Evolutionary conservation across 92 coral and sea anemone species (phyloP), one percentile per base, ranked within the genome.

Genomic region (Meandrina meandrites): DNA sequence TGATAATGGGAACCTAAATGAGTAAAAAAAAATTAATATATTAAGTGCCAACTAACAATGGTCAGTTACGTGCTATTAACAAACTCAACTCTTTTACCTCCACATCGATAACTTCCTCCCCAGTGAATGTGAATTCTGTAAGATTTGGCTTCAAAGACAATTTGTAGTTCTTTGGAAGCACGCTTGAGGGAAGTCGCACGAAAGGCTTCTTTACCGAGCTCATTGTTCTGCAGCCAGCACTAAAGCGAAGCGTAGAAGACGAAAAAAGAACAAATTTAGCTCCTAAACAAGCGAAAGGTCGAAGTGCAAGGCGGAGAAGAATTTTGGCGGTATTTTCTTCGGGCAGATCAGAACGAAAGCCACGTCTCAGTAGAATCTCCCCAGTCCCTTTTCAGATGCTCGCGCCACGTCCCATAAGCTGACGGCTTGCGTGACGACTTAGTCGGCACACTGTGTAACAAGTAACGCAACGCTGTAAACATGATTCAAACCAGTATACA

Each of bases 81-180:
- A 22, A 6, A 60, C 31, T 60, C 0, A 24, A 60, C 1, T 0
- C 57, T 30, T 91, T n/a, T 85, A 95, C 99, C 95, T 97, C 98
- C 5, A 95, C 93, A 27, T 95, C 91, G 78, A 97, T 86, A 1
- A 87, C 87, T 90, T 97, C 94, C 86, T 93, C 87, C 21, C 99
- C 98, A 77, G 81, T 75, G 71, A 97, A 97, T 27, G 95, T 90
- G 81, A 97, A 95, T 84, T 97, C 94, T 37, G 91, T 88, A 70
- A 95, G 86, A 79, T 91, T 84, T 8, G 99, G 99, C 47, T 93
- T 89, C 72, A 97, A 90, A 22, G 90, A 87, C 50, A 97, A 92
- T n/a, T 88, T 83, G 86, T 97, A 97, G 84, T 95, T 95, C 68
- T 81, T 91, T 8, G 99, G 99, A 62, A 92, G 88, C 83, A 97